Percentiles rank a stretch among this genome's conserved stretches.
These are phyloP conservation scores for Orestias chungarensis DNA, from an alignment of 2,797 vertebrate genomes.

Conservation along the genomic window DNA sequence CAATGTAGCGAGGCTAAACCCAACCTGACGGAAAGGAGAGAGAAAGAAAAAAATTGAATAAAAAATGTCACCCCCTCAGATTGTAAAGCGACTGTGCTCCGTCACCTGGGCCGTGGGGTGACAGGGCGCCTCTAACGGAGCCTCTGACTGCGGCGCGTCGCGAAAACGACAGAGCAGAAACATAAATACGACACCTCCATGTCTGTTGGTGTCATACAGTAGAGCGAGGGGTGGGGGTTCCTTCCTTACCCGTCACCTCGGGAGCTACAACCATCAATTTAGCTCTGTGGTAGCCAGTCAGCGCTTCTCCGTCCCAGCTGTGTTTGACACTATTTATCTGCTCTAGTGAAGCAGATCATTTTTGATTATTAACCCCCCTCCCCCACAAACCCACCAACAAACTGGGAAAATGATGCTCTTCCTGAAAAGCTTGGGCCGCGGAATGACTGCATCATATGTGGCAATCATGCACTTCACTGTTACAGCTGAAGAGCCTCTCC, in stretches of 20 bases:
- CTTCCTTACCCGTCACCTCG: conserved; percentile 63
- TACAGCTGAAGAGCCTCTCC: conserved; percentile 70
- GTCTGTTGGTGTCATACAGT: conserved; percentile 82
- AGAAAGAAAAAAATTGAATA: conserved; percentile 40
- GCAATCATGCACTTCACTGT: conserved; percentile 72
- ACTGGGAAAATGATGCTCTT: conserved; percentile 51
- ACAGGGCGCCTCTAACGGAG: conserved; percentile 38
- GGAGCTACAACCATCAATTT: conserved; percentile 77
- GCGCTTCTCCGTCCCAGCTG: conserved; percentile 72
- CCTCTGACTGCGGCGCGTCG: conserved; percentile 64
- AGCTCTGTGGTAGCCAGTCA: conserved; percentile 73
- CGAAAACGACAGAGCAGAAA: conserved; percentile 59
- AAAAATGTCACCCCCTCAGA: conserved; percentile 63
- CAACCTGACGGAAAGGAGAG: conserved; percentile 36
- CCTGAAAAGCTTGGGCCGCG: conserved; percentile 75
- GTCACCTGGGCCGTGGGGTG: conserved; percentile 19
- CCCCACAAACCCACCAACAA: conserved; percentile 29
- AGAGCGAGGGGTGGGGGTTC: conserved; percentile 55
- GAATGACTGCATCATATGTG: conserved; percentile 79
- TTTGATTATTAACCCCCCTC: conserved; percentile 81
- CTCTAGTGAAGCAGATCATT: conserved; percentile 79
- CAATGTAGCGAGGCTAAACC: conserved; percentile 40
- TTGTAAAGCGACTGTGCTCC: conserved; percentile 48
- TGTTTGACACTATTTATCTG: conserved; percentile 78
- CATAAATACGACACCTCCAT: conserved; percentile 65